phyloP scores from a whole-genome alignment of 2,113 vertebrate species.

The Naja naja region DNA sequence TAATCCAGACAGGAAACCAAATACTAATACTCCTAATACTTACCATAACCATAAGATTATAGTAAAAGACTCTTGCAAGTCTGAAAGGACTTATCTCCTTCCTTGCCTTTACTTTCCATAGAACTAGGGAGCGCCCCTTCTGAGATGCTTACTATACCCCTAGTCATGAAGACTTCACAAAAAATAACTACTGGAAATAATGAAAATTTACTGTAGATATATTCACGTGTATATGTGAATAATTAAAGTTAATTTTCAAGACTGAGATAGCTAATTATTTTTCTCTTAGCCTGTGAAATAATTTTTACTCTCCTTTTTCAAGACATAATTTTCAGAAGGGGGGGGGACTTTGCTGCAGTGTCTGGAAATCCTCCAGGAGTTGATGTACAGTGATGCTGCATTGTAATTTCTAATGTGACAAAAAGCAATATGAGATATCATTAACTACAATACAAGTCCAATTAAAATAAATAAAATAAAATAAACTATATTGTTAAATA shows the following conservation, averaged over 20 bases:
- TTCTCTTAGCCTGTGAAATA: neutral
- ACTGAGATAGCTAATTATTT: neutral
- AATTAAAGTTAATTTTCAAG: neutral
- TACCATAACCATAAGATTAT: neutral
- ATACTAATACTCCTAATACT: neutral
- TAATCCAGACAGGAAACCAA: neutral
- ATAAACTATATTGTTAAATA: neutral
- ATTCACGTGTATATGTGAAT: neutral
- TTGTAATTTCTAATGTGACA: neutral
- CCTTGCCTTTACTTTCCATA: neutral
- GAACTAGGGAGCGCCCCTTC: neutral
- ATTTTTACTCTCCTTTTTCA: neutral
- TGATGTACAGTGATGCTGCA: neutral
- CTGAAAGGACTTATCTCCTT: neutral
- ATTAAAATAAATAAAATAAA: no score
- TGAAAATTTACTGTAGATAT: neutral
- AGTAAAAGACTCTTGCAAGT: neutral
- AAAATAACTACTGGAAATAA: neutral
- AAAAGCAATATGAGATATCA: neutral
- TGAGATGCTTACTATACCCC: neutral
- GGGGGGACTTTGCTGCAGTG: neutral
- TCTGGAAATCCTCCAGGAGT: neutral
- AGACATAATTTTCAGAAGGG: neutral
- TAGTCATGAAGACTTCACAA: neutral
- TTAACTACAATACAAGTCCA: no score